A percentile compares a stretch with the other conserved stretches of the same genome.
phyloP scores from a whole-genome alignment of 2,888 invertebrate species.

The Leucoma salicis region DNA sequence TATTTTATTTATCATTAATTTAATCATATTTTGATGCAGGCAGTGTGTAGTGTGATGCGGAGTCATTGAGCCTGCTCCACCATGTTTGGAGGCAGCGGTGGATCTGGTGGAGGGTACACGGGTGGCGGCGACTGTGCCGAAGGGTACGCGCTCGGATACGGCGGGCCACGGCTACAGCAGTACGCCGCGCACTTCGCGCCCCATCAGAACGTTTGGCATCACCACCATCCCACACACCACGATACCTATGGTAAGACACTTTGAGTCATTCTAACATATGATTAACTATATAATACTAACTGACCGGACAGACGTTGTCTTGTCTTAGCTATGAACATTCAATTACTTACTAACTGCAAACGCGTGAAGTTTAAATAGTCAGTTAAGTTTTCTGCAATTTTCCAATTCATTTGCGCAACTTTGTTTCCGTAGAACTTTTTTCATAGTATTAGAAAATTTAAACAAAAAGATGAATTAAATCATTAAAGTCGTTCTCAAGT shows the following conservation, averaged over 20 bases:
- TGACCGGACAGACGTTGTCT: no score
- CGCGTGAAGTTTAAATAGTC: no score
- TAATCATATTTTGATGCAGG: slow-evolving; percentile 21
- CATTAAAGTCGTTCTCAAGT: no score
- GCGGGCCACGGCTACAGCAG: slow-evolving; percentile 67
- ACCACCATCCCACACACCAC: slow-evolving; percentile 66
- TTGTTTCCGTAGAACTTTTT: no score
- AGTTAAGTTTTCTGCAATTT: no score
- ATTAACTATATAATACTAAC: no score
- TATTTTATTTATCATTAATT: not conserved
- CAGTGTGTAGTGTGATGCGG: slow-evolving; percentile 28
- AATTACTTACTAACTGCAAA: no score
- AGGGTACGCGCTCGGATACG: slow-evolving; percentile 67
- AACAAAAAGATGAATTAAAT: no score
- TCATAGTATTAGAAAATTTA: no score
- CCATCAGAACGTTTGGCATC: slow-evolving; percentile 75
- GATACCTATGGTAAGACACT: slow-evolving; percentile 59
- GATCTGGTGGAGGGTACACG: slow-evolving; percentile 26
- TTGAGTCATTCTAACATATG: no score
- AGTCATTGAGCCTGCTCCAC: slow-evolving; percentile 16
- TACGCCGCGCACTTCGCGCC: slow-evolving; percentile 75
- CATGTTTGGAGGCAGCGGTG: slow-evolving; percentile 46
- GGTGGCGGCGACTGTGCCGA: slow-evolving; percentile 58
- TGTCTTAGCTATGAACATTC: no score
- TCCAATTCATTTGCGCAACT: no score